These are phyloP conservation scores for Papilio helenus DNA, from an alignment of 1,140 invertebrate species.

Conservation along the genomic window DNA sequence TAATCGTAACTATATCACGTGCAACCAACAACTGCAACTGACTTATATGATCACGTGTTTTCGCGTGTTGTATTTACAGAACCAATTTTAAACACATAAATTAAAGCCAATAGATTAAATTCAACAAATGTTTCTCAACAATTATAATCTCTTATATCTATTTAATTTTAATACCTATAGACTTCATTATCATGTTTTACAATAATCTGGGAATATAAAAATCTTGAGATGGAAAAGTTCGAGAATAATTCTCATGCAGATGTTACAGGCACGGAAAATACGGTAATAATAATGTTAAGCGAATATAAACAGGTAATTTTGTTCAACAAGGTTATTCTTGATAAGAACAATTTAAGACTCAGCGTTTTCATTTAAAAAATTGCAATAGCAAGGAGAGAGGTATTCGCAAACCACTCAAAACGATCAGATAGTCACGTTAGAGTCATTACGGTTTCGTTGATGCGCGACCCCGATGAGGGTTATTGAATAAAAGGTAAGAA, in stretches of 20 bases:
- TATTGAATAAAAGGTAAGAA: conserved; percentile 29
- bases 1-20: not conserved
- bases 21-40: not conserved
- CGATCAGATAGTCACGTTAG: conserved; percentile 9
- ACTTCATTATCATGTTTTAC: too few species aligned
- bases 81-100: not conserved
- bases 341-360: not conserved
- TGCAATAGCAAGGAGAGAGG: conserved; percentile 3
- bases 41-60: not conserved
- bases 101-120: not conserved
- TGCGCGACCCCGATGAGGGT: not conserved
- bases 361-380: conserved; percentile 13
- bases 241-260: too few species aligned
- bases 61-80: not conserved
- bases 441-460: conserved; percentile 17
- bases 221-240: too few species aligned
- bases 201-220: too few species aligned
- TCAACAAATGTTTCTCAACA: too few species aligned
- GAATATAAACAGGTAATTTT: not conserved
- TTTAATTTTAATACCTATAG: too few species aligned
- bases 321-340: not conserved
- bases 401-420: conserved; percentile 13
- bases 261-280: too few species aligned
- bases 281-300: too few species aligned
- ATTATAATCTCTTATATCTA: too few species aligned